Evolutionary conservation across 2,113 vertebrate species (phyloP).

Genomic region (Entelurus aequoreus): DNA sequence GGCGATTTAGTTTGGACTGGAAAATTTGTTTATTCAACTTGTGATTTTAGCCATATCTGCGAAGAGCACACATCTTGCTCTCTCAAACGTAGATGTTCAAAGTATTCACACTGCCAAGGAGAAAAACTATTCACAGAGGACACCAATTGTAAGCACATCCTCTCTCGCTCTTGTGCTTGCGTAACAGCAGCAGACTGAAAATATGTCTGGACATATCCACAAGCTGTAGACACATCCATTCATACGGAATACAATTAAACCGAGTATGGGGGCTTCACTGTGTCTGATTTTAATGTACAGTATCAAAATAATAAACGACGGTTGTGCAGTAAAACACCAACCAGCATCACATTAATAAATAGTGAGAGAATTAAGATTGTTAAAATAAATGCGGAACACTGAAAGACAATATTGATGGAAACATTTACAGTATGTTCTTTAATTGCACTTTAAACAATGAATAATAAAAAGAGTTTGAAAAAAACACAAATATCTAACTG

Average conservation of each 20-base stretch:
- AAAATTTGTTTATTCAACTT: neutral
- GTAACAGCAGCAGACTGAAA: slow-evolving; percentile 54
- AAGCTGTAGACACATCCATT: neutral
- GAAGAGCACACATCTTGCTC: neutral
- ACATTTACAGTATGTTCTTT: too few species aligned
- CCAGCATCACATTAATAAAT: too few species aligned
- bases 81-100: slow-evolving; percentile 6
- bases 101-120: neutral
- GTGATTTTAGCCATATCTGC: neutral
- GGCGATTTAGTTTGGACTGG: neutral
- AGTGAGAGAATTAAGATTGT: too few species aligned
- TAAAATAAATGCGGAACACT: too few species aligned
- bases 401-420: too few species aligned
- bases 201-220: slow-evolving; percentile 61
- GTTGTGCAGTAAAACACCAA: neutral
- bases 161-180: slow-evolving; percentile 30
- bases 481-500: too few species aligned
- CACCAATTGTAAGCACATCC: slow-evolving; percentile 24
- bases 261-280: neutral
- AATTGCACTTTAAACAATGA: too few species aligned
- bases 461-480: too few species aligned
- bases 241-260: neutral
- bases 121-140: slow-evolving; percentile 31
- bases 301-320: neutral
- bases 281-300: slow-evolving; percentile 49